Evolutionary conservation across 2,797 vertebrate species (phyloP).

Genomic region (Megaceryle alcyon): DNA sequence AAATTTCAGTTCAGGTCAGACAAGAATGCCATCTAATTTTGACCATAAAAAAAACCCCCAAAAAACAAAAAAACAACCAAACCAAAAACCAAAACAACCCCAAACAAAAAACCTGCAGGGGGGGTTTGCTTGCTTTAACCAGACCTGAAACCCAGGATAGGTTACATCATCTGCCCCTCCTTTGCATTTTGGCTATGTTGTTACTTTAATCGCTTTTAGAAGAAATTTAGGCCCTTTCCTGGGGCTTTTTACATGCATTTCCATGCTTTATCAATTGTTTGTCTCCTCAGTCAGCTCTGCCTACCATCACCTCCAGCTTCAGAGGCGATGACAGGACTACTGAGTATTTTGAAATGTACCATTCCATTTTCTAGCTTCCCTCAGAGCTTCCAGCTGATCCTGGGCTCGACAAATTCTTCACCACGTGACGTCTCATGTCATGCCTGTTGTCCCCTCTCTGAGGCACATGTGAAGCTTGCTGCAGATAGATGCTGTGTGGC

Average conservation of each 20-base stretch:
- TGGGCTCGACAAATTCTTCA: neutral
- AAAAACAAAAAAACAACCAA: too few species aligned
- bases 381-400: neutral
- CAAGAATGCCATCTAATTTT: neutral
- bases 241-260: neutral
- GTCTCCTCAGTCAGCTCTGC: neutral
- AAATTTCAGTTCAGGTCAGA: neutral
- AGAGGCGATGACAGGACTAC: neutral
- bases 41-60: neutral
- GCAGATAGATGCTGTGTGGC: neutral
- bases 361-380: neutral
- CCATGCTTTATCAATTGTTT: neutral
- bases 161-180: neutral
- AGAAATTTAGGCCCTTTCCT: neutral
- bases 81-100: accelerated
- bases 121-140: neutral
- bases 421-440: neutral
- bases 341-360: neutral
- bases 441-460: too few species aligned
- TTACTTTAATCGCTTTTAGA: neutral
- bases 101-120: neutral
- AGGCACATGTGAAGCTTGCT: neutral
- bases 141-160: neutral
- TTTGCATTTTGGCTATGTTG: neutral
- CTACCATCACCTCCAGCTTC: neutral